Evolutionary conservation across 2,113 vertebrate species (phyloP), one percentile per base, ranked within the genome.

Genomic region (Tamias sibiricus): DNA sequence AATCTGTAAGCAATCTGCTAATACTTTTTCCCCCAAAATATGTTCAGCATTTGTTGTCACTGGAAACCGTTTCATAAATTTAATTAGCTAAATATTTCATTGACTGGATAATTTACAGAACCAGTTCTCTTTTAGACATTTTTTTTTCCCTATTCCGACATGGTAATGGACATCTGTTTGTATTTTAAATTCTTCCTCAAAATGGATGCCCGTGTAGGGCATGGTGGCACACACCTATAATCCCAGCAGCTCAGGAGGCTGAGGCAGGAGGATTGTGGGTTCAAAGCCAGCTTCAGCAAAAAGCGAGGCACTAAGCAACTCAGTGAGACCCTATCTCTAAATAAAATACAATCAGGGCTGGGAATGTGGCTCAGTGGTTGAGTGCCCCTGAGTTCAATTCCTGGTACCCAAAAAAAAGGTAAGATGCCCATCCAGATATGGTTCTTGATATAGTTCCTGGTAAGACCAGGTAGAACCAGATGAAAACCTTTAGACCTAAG

Each of bases 401-500:
- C 13, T 13, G 4, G 49, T 52, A 52, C 13, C 13, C 49, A 59
- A 57, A 57, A 8, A 59, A 59, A 59, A 59, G 57, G 10, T 62
- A 62, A 57, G 8, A 75, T 32, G 54, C 54, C 44, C 44, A 85
- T 74, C 24, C 44, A n/a, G 20, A 24, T 64, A 91, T 16, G 42
- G 57, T 11, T 89, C 72, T 88, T 57, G 19, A 75, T 35, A 44
- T 3, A 49, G 47, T 89, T 79, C 40, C 64, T 69, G 26, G 49
- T 49, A 95, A 94, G 89, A 72, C 8, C 68, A 32, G 1, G n/a
- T 6, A 17, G 4, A 86, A 28, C 16, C 81, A 16, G 6, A 85
- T 75, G 49, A 90, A 93, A 92, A 91, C 37, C 32, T 90, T 80
- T 54, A 69, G n/a, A 68, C 24, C 20, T 30, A 92, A 89, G 88